Base-by-base conservation (phyloP, 2,888 invertebrate species). In the Melipona bicolor region DNA sequence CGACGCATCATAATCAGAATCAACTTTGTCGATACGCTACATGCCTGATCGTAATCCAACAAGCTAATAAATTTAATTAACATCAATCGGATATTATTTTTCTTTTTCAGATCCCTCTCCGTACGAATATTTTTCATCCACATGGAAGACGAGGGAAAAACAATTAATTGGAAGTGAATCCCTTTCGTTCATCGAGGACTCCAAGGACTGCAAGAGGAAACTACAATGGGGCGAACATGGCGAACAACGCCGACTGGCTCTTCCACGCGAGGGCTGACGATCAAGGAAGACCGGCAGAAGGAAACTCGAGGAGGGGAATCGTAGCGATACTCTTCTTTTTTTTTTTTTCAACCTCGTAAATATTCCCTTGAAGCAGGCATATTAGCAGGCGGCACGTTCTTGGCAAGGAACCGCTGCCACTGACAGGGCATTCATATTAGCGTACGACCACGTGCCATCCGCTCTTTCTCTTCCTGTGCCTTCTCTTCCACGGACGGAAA, bases 371-470 rank as follows among this genome's bases (percentile, higher is more conserved):
- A 92, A 92, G 87, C 88, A 83, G 88, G 86, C 90, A 91, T 93
- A 93, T 93, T 93, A 93, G 92, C 92, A 91, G 88, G 85, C 92
- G 89, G 85, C 88, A 90, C 91, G 92, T 91, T 93, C 93, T 93
- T 93, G 93, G 94, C 93, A 93, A 94, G 93, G 91, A 94, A 92
- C 93, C 91, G 93, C 93, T 94, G 94, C 88, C 92, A 92, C 92
- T 93, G 94, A 94, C 94, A 94, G 94, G 90, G 92, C 93, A 94
- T 94, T 94, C 92, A 93, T 94, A 93, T 93, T 91, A 91, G 88
- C 90, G 83, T 90, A 88, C 88, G 86, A 88, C 88, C 84, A 77
- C 88, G 86, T 88, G 77, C 87, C 87, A 87, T 86, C 87, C 89
- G 78, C 86, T 85, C 88, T 88, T 84, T 85, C 88, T 85, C 86